Evolutionary conservation across 2,113 vertebrate species (phyloP), one percentile per base, ranked within the genome.

Genomic region (Aepyceros melampus): DNA sequence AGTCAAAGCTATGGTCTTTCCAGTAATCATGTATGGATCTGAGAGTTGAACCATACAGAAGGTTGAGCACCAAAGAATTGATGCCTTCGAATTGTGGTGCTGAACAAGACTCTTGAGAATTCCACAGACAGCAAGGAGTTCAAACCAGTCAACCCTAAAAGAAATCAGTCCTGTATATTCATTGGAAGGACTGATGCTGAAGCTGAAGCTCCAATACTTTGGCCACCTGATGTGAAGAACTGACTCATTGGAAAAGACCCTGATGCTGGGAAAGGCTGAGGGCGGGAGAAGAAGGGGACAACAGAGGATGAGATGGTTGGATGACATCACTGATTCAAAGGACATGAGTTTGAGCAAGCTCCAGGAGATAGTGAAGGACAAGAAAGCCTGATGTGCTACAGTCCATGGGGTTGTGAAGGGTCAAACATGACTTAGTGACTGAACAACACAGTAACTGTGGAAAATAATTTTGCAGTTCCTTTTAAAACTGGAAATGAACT

Each of bases 401-500:
- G 67, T 40, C n/a, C n/a, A 23, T 40, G n/a, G n/a, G n/a, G 67
- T 40, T 40, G 67, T n/a, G 40, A 11, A 71, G n/a, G 40, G 19
- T 71, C n/a, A 6, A 71, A 71, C 10, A 71, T 1, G 1, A 36
- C n/a, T 71, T 36, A 12, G 64, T 71, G 67, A 71, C 67, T 71
- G 67, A 71, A 71, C n/a, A 71, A 71, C 19, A 71, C 1, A 23
- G 67, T 36, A 40, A 71, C 67, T 71, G n/a, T 3, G 8, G 55
- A 76, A 93, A 93, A 85, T 40, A 90, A 84, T 78, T 64, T 49
- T 76, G 33, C 47, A 79, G 31, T 78, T 86, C 55, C 33, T 86
- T 89, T 85, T 89, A 67, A 93, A 96, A 90, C 79, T 89, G 55
- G 45, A 96, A 55, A 55, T 11, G 16, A 86, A 87, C 71, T 95